A percentile compares a stretch with the other conserved stretches of the same genome.
Evolutionary conservation across 2,888 invertebrate species (phyloP).

Genomic region (Theretra japonica): DNA sequence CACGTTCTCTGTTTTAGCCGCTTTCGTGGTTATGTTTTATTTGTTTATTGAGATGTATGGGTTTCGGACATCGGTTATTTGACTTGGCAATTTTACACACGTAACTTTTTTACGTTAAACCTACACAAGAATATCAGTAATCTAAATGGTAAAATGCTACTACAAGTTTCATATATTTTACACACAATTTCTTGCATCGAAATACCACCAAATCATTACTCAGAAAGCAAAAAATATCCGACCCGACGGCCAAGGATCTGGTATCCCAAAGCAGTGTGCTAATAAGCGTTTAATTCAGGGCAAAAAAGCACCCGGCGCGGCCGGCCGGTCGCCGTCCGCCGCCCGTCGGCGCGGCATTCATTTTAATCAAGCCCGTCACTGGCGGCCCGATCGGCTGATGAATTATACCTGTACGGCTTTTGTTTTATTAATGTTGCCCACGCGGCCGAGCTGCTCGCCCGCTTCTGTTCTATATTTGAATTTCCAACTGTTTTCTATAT

Average conservation of each 20-base stretch:
- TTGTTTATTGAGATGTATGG: slow-evolving; percentile 1
- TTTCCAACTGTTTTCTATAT: slow-evolving; percentile 1
- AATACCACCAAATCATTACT: background rate
- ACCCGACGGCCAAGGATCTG: background rate
- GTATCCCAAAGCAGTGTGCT: slow-evolving; percentile 35
- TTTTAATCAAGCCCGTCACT: slow-evolving; percentile 68
- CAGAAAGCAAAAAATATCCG: background rate
- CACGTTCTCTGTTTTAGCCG: slow-evolving; percentile 35
- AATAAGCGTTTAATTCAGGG: slow-evolving; percentile 57
- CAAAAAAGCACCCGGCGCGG: slow-evolving; percentile 56
- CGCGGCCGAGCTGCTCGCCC: slow-evolving; percentile 18
- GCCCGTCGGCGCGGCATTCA: slow-evolving; percentile 50
- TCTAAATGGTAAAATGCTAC: too few relatives aligned
- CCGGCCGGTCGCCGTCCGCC: slow-evolving; percentile 11
- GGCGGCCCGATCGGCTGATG: slow-evolving; percentile 60
- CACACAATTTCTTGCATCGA: background rate
- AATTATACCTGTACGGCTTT: slow-evolving; percentile 52
- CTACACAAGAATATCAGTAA: too few relatives aligned
- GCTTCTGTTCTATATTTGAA: slow-evolving; percentile 28
- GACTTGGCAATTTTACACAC: too few relatives aligned
- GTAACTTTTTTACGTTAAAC: too few relatives aligned
- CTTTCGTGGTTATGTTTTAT: slow-evolving; percentile 23
- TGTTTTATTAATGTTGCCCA: slow-evolving; percentile 35
- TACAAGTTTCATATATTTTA: background rate
- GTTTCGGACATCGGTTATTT: background rate